Conservation (phyloP, 2,888 invertebrate species). For the Drosophila atroscutellata region DNA sequence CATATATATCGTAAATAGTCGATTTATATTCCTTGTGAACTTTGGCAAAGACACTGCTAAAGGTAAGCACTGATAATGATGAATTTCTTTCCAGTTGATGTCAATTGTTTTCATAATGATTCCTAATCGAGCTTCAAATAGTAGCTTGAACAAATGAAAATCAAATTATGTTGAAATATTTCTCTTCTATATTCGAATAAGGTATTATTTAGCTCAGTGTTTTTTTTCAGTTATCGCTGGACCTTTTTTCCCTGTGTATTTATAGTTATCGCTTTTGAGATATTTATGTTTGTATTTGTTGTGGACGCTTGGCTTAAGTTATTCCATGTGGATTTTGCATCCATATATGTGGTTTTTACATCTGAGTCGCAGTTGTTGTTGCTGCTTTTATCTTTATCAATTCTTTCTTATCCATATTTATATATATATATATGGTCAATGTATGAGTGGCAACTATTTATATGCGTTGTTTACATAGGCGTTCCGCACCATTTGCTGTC, state of each 20-base stretch:
- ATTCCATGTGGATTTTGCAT: constrained; percentile 3
- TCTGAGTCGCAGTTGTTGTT: constrained; percentile 3
- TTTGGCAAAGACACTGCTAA: not conserved
- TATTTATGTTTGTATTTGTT: constrained; percentile 10
- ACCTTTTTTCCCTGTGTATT: not conserved
- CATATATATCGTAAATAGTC: not conserved
- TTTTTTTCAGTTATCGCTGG: not conserved
- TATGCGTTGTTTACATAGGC: constrained; percentile 23
- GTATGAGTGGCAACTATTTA: constrained; percentile 18
- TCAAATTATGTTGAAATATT: not conserved
- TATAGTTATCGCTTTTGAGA: not conserved
- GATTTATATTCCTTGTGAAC: not conserved
- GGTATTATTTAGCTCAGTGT: not conserved
- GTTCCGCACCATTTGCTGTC: constrained; percentile 23
- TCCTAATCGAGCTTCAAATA: not conserved
- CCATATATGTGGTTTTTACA: not conserved
- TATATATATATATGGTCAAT: not conserved
- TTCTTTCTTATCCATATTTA: constrained; percentile 5
- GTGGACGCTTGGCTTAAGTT: constrained; percentile 8
- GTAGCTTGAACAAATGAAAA: not conserved
- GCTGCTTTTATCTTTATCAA: constrained; percentile 16
- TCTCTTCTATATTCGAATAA: too few species aligned
- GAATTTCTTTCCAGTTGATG: constrained; percentile 9
- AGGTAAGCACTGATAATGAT: constrained; percentile 18
- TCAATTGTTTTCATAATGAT: constrained; percentile 3